Evolutionary conservation across 2,797 vertebrate genomes (phyloP).

Genomic region (Rousettus madagascariensis): DNA sequence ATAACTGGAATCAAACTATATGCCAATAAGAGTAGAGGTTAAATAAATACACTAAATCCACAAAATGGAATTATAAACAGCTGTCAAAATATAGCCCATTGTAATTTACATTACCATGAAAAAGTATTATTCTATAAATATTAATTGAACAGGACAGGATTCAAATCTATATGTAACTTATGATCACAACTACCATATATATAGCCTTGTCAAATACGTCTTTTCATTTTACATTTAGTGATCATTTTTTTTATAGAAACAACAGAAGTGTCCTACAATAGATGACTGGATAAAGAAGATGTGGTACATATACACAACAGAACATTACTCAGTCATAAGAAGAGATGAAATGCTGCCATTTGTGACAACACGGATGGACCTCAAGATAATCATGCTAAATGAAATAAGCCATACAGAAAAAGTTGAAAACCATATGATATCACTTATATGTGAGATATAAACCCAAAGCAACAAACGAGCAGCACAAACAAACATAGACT

Average conservation of each 20-base stretch:
- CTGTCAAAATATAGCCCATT: neutral
- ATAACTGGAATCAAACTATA: neutral
- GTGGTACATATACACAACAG: no score
- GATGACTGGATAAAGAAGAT: no score
- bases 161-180: neutral
- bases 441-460: no score
- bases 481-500: no score
- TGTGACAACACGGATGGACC: no score
- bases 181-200: neutral
- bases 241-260: neutral
- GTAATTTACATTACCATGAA: neutral
- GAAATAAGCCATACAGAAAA: no score
- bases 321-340: no score
- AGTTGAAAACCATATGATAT: no score
- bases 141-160: neutral
- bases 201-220: neutral
- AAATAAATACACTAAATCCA: slow-evolving; percentile 19
- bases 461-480: no score
- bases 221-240: neutral
- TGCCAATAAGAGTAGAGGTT: neutral
- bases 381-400: no score
- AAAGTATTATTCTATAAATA: neutral
- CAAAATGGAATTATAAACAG: neutral
- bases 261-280: no score
- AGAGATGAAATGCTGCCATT: no score